Evolutionary conservation across 2,888 invertebrate species (phyloP).

Genomic region (Chironomus riparius): DNA sequence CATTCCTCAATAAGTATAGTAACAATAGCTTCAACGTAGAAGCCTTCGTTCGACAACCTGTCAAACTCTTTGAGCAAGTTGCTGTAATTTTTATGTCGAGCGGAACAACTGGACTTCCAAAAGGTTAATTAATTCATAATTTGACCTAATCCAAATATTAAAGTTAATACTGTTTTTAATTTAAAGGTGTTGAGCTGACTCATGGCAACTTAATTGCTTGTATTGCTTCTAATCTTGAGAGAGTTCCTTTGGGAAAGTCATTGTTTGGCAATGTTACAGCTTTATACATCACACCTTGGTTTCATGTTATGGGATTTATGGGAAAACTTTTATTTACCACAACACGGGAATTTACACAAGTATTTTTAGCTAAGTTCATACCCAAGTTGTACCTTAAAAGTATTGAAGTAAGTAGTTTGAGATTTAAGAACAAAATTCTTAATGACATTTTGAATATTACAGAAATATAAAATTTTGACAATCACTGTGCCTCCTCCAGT

Average conservation of each 20-base stretch:
- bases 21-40: constrained; percentile 22
- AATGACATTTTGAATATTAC: constrained; percentile 32
- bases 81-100: constrained; percentile 47
- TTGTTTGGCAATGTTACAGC: not conserved
- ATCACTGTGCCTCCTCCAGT: constrained; percentile 65
- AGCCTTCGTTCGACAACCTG: constrained; percentile 31
- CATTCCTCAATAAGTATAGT: constrained; percentile 30
- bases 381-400: constrained; percentile 55
- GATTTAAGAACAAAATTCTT: not conserved
- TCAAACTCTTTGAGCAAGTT: constrained; percentile 38
- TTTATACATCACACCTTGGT: constrained; percentile 65
- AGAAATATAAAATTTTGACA: constrained; percentile 45
- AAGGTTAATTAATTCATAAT: constrained; percentile 40
- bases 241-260: not conserved
- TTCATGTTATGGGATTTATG: constrained; percentile 72
- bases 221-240: not conserved
- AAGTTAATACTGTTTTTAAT: not conserved
- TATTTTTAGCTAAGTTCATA: constrained; percentile 54
- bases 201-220: not conserved
- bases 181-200: not conserved
- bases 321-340: constrained; percentile 49
- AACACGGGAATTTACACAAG: constrained; percentile 45
- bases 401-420: constrained; percentile 54
- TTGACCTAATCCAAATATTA: not conserved
- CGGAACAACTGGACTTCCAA: constrained; percentile 48